Base-by-base conservation (phyloP, 2,797 vertebrate genomes). In the Tauraco hartlaubi region DNA sequence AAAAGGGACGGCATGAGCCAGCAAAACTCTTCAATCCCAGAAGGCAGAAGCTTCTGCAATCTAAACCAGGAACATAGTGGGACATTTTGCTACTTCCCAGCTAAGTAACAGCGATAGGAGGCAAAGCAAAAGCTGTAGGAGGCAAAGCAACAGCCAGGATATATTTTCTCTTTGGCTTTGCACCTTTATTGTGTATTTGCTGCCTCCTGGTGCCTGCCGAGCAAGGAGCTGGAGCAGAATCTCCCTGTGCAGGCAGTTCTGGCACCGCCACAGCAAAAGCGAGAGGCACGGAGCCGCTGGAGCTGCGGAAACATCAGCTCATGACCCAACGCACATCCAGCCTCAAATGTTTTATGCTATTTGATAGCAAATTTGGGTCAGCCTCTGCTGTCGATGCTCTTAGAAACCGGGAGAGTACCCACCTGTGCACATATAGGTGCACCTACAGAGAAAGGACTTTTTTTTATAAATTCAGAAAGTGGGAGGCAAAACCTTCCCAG, bases 131-230 rank as follows among this genome's bases (percentile, higher is more conserved):
- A 35, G 23, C 54, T 39, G 11, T 20, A 46, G 44, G 61, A 69
- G 39, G 25, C 20, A 56, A 84, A 82, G 48, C 29, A 51, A 12
- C 18, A 37, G 25, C 55, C 41, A 14, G 33, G 48, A 12, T 29
- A 0, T 9, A 0, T 48, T 84, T 82, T 63, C n/a, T 4, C 11
- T n/a, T 68, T 31, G 35, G 3, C 33, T 95, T 79, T 82, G 41
- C 62, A 74, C 41, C 31, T 91, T 97, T 92, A 63, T 69, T 39
- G 72, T 92, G 91, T 28, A 61, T 95, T 83, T 97, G 81, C 87
- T 97, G 95, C 89, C 94, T 97, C 93, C 91, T 96, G 89, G 91
- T 94, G 95, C 95, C 82, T 71, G 73, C 15, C 1, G 52, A 85
- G 71, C 26, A 55, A 52, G 71, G 68, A 79, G 59, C 51, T 4